Base-by-base conservation (phyloP, 2,888 invertebrate genomes). In the Mythimna albipuncta region DNA sequence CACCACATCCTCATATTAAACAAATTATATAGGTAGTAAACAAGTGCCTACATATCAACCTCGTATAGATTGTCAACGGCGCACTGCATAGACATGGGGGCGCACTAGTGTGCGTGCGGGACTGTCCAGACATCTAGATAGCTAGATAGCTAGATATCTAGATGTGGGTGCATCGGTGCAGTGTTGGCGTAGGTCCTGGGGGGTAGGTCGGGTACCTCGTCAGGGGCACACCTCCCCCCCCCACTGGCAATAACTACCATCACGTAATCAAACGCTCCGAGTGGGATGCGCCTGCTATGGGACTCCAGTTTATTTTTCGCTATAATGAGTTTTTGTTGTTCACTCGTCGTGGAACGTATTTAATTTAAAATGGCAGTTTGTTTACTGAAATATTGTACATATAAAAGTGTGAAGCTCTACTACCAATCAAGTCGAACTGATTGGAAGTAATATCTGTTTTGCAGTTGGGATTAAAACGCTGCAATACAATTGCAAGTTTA, bases 141-240 rank as follows among this genome's bases (percentile, higher is more conserved):
- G 89, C 89, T 90, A 90, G 90, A 88, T 89, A 85, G 89, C 90
- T 92, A 92, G 91, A 85, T 87, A 83, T 90, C 92, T 94, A 94
- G 94, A 93, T 91, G 91, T 89, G 91, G 92, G 91, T 95, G 94
- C 95, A 94, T 93, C 92, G 91, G 82, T 94, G 95, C 95, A 94
- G 85, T 85, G 94, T 95, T 95, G 92, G 92, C 89, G 91, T 94
- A 95, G 95, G 95, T 95, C 92, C 90, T 88, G 91, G 90, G 92
- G 93, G 94, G 91, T 92, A 92, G 90, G 88, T 90, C 86, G 85
- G 89, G 80, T 41, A 80, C 55, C 44, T 52, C 52, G 21, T 41
- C 44, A 21, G 61, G 61, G 61, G 44, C 7, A 26, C 19, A 13
- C 61, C 81, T 85, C 86, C 86, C 77, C 72, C n/a, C 84, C 72